Evolutionary conservation across 2,888 invertebrate species (phyloP), one percentile per base, ranked within the genome.

Genomic region (Brachylomia viminalis): DNA sequence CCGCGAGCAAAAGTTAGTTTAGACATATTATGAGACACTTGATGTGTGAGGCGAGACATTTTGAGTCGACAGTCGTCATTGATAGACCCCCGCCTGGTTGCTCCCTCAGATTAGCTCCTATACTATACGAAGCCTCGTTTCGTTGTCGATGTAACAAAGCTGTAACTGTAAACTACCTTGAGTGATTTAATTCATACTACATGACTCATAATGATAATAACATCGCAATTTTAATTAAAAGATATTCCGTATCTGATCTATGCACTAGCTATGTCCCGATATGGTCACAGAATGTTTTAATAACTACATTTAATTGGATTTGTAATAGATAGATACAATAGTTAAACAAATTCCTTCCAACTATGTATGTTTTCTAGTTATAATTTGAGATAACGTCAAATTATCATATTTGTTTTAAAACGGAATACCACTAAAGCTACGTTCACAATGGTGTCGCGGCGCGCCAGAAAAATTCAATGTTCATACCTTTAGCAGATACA

Each of bases 161-260:
- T 33, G 33, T 38, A 38, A 38, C 38, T 38, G 38, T 38, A 38
- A 38, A 42, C 15, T 15, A 33, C 15, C 13, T 13, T 5, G 42
- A 23, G 2, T 38, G 23, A 74, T 58, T 72, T 61, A 27, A 72
- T 33, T 52, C 45, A 54, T 8, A 72, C n/a, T 27, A 52, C n/a
- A 33, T 20, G 30, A 38, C 47, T 45, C 23, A 23, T 49, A 42
- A 30, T 38, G 20, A 49, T 33, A 13, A 52, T 23, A 67, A 45
- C 33, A 59, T 33, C 6, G 38, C n/a, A 62, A 52, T 79, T 67
- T 52, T 79, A 79, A 79, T 79, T 52, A 58, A 64, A 79, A 67
- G 15, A 20, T 33, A 79, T 67, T 23, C 45, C 27, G 10, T 72
- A 79, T 72, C 72, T 64, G 67, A 68, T 62, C 3, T 56, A 20